Evolutionary conservation across 2,113 vertebrate species (phyloP), one percentile per base, ranked within the genome.

Genomic region (Fregata magnificens): DNA sequence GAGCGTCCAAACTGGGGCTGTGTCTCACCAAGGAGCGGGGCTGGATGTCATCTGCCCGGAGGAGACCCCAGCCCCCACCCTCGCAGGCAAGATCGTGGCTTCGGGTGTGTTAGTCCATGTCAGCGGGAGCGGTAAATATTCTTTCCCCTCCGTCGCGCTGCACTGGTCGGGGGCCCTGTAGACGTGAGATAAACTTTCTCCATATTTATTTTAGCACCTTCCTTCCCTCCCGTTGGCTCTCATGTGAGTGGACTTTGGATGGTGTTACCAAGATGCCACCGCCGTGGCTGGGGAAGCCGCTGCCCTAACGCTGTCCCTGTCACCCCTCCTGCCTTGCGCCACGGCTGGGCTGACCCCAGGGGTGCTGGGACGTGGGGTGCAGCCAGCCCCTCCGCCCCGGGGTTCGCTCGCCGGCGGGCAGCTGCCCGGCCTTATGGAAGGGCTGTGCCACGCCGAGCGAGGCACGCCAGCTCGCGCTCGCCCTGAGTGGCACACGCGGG

Each of bases 61-160:
- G 44, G 90, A 77, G 63, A 19, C 16, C 26, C 34, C 69, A 34
- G 62, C 45, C 73, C 61, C 40, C 65, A 6, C 21, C 72, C 74
- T 28, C 14, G 1, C 47, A 7, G 58, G 85, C 24, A 29, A 45
- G 31, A 36, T 44, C 11, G 2, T 4, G 4, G 26, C 45, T 34
- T 24, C 0, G 0, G 55, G 34, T 16, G 31, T 9, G 6, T 25
- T 10, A 8, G 47, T 2, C 10, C 1, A 0, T n/a, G 78, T 32
- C 84, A 20, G 4, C 5, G 11, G 78, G 45, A 49, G 8, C 1
- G 1, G 61, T 6, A 74, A 69, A 72, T 14, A 25, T 15, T 44
- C 73, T 40, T 53, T 49, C 63, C 47, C 58, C 70, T 92, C 78
- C 40, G 1, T 10, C 22, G 3, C 56, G 0, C 90, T 53, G 76